These are phyloP conservation scores for Ictalurus furcatus DNA, from an alignment of 2,113 vertebrate species.

Conservation along the genomic window DNA sequence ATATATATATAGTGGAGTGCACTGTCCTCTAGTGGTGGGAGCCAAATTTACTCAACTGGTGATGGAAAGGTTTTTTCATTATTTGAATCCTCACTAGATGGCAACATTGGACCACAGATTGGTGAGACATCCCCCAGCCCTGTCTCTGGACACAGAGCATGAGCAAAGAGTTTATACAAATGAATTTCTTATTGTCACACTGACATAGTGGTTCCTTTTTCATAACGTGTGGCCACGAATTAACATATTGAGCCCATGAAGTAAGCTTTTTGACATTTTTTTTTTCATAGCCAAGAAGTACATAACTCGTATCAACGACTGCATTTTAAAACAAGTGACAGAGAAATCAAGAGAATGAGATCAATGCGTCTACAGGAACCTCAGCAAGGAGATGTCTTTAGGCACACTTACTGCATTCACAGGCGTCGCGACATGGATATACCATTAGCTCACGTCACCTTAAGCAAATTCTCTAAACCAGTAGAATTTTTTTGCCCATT, in stretches of 20 bases:
- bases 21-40: conserved; percentile 50
- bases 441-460: not conserved
- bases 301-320: not conserved
- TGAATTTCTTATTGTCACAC: not conserved
- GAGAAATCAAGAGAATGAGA: not conserved
- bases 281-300: not conserved
- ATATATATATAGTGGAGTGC: not conserved
- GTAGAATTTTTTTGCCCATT: not conserved
- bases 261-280: not conserved
- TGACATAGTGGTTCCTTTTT: not conserved
- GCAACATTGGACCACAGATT: conserved; percentile 20
- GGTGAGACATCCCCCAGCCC: not conserved
- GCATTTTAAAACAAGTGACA: not conserved
- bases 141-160: not conserved
- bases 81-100: conserved; percentile 32
- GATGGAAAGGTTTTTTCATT: not conserved
- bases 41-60: not conserved
- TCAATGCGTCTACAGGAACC: not conserved
- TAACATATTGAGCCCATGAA: not conserved
- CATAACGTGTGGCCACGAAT: not conserved
- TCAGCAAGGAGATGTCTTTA: not conserved
- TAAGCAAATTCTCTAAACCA: not conserved
- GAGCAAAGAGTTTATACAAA: not conserved
- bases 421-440: not conserved
- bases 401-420: not conserved